Conservation (phyloP, 2,888 invertebrate species). For the Nephrocerus scutellatus region DNA sequence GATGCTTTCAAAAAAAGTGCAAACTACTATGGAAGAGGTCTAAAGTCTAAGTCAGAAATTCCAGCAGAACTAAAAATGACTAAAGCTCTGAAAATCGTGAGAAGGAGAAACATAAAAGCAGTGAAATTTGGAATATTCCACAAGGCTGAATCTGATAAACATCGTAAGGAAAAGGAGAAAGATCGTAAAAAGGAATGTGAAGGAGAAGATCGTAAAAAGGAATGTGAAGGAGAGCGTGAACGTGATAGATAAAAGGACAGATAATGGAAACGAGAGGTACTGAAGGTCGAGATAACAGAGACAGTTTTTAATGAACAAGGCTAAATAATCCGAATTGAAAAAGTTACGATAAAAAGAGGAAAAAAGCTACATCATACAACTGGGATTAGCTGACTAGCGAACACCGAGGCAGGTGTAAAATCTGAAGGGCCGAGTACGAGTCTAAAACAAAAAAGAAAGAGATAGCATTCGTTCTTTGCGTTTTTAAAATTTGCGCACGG, state of each 20-base stretch:
- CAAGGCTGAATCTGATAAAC: conserved; percentile 56
- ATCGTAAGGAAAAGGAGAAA: conserved; percentile 50
- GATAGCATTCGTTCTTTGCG: too few species aligned
- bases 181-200: conserved; percentile 47
- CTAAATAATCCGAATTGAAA: too few species aligned
- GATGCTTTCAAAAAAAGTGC: conserved; percentile 31
- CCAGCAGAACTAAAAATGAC: conserved; percentile 39
- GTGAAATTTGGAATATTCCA: conserved; percentile 97
- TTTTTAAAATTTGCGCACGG: too few species aligned
- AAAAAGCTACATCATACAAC: too few species aligned
- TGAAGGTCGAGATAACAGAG: too few species aligned
- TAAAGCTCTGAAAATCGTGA: conserved; percentile 79
- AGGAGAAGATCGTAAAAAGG: conserved; percentile 43
- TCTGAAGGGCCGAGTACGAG: too few species aligned
- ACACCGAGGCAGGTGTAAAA: too few species aligned
- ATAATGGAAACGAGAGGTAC: conserved; percentile 55
- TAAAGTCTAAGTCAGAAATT: conserved; percentile 31
- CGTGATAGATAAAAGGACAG: conserved; percentile 48
- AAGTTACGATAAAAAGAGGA: too few species aligned
- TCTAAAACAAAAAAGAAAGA: too few species aligned
- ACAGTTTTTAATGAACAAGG: too few species aligned
- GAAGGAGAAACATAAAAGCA: conserved; percentile 91
- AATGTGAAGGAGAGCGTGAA: conserved; percentile 54
- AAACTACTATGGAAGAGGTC: conserved; percentile 34
- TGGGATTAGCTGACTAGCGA: too few species aligned